Evolutionary conservation across 2,888 invertebrate species (phyloP), one percentile per base, ranked within the genome.

Genomic region (Leptopilina syphax): DNA sequence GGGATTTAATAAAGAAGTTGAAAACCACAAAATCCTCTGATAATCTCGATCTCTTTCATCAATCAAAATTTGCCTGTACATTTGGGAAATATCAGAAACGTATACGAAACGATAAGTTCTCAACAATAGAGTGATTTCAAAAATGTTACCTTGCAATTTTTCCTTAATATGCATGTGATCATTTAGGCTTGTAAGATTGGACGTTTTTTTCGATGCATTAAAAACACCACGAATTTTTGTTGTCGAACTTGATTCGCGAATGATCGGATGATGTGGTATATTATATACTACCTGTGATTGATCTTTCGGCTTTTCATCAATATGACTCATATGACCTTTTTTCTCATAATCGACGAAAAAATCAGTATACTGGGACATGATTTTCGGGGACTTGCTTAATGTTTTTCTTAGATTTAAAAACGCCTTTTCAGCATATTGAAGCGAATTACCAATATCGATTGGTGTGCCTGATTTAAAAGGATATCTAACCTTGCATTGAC

Each of bases 321-420:
- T 60, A 10, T 5, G n/a, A 34, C 34, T n/a, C 78, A 78, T 78
- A 12, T 78, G 78, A 8, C 63, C 78, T 13, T 60, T 13, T 18
- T 12, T 6, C 24, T 65, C 50, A 24, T 78, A 78, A 7, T 70
- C 70, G 3, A 6, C 0, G n/a, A 63, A 24, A 44, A 78, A 70
- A 0, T 13, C 63, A 13, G 34, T 41, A 41, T 77, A 47, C 3
- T 47, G 24, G 13, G 34, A 47, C 7, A 8, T 47, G 8, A n/a
- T 34, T 34, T 34, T 34, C 2, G 67, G 47, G 0, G 18, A 67
- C 10, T 18, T 18, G 18, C 7, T 9, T 9, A 44, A 44, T 4
- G n/a, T 67, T 18, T 47, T 67, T 3, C 9, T 18, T 8, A 67
- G 47, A 9, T n/a, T 2, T 2, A n/a, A 47, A 7, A 18, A 67